These are phyloP conservation scores for Pseudobourletiella spinata DNA, from an alignment of 1,140 invertebrate genomes.

Conservation along the genomic window DNA sequence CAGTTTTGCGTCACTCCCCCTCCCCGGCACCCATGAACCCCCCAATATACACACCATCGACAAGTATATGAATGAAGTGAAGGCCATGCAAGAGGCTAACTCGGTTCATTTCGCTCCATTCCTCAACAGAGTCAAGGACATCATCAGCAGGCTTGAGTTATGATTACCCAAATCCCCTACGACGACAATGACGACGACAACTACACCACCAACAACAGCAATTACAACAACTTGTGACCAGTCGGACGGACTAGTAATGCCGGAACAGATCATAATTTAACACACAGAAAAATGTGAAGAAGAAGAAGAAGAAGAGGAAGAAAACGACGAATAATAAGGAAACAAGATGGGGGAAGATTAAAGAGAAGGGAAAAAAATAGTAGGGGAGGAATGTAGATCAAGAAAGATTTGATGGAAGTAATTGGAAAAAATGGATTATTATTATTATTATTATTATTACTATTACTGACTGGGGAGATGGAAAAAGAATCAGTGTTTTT, in stretches of 20 bases:
- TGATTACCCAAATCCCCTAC: slow-evolving; percentile 28
- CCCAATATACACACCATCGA: slow-evolving; percentile 34
- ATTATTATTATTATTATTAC: too few relatives aligned
- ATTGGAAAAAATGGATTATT: too few relatives aligned
- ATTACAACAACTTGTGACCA: neutral
- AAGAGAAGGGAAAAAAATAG: too few relatives aligned
- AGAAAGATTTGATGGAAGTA: too few relatives aligned
- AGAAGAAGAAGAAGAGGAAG: neutral
- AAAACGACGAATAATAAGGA: too few relatives aligned
- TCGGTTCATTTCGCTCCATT: slow-evolving; percentile 37
- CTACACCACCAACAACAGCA: too few relatives aligned
- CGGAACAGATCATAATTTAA: slow-evolving; percentile 1
- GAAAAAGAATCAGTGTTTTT: too few relatives aligned
- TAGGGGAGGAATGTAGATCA: too few relatives aligned
- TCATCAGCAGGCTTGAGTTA: slow-evolving; percentile 36
- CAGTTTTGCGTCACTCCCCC: slow-evolving; percentile 33
- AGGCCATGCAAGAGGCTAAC: slow-evolving; percentile 36
- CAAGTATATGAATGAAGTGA: slow-evolving; percentile 37
- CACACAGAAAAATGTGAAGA: too few relatives aligned
- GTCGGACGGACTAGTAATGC: neutral
- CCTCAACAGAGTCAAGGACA: slow-evolving; percentile 36
- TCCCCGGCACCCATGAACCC: slow-evolving; percentile 32
- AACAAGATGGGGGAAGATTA: too few relatives aligned
- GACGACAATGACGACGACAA: too few relatives aligned
- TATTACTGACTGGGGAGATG: too few relatives aligned